A percentile compares a stretch with the other conserved stretches of the same genome.
These are phyloP conservation scores for Monochamus saltuarius DNA, from an alignment of 1,140 invertebrate species.

Conservation along the genomic window DNA sequence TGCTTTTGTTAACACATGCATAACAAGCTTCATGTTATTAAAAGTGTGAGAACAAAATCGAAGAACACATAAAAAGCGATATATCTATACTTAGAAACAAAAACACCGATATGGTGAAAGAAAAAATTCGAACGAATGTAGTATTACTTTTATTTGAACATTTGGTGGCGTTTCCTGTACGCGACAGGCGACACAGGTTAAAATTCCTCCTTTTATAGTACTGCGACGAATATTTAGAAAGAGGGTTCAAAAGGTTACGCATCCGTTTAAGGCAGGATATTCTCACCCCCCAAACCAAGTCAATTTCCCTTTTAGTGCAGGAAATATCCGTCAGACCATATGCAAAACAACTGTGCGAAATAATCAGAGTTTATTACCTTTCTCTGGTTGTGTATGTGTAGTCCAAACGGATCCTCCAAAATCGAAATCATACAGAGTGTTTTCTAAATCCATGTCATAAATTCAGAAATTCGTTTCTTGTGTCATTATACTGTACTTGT, in stretches of 20 bases:
- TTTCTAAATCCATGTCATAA: no score
- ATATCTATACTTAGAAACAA: not conserved
- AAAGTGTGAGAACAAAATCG: not conserved
- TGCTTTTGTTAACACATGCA: no score
- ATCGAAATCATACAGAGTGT: no score
- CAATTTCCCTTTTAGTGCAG: constrained; percentile 25
- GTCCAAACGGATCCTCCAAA: no score
- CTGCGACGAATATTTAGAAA: not conserved
- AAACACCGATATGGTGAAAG: no score
- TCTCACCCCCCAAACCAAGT: constrained; percentile 27
- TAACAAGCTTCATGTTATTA: no score
- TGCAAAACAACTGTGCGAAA: constrained; percentile 18
- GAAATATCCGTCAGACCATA: constrained; percentile 26
- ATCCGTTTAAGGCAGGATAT: constrained; percentile 29
- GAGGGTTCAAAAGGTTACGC: constrained; percentile 23
- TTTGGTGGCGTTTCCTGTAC: not conserved
- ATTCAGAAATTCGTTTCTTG: no score
- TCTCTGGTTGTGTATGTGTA: no score
- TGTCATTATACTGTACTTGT: no score
- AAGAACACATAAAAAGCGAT: constrained; percentile 2
- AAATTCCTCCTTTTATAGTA: not conserved
- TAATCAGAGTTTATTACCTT: not conserved
- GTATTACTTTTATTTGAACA: not conserved
- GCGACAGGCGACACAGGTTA: not conserved
- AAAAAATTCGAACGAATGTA: no score